Evolutionary conservation across 1,140 invertebrate species (phyloP).

Genomic region (Mylabris phalerata): DNA sequence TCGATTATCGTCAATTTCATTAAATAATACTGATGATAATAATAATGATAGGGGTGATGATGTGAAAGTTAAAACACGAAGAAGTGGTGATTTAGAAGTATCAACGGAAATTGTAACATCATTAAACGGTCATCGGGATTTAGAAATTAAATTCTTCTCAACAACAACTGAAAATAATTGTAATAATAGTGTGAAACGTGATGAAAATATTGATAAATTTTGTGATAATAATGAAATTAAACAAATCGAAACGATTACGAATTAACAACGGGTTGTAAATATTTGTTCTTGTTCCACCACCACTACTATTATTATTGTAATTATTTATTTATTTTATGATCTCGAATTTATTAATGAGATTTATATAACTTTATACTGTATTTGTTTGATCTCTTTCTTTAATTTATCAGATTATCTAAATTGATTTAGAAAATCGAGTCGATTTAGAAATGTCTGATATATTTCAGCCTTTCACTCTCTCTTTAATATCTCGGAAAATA

Average conservation of each 20-base stretch:
- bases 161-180: conserved; percentile 1
- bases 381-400: too few species aligned
- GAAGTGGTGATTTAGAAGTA: conserved; percentile 51
- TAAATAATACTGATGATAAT: neutral
- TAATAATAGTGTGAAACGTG: neutral
- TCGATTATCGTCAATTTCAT: neutral
- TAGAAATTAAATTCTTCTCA: conserved; percentile 68
- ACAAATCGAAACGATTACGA: neutral
- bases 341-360: too few species aligned
- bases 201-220: neutral
- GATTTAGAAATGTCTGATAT: too few species aligned
- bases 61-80: conserved; percentile 22
- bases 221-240: too few species aligned
- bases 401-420: too few species aligned
- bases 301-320: too few species aligned
- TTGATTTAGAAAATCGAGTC: too few species aligned
- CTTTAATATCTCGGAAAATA: too few species aligned
- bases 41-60: neutral
- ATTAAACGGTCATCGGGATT: conserved; percentile 64
- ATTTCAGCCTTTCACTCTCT: too few species aligned
- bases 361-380: too few species aligned
- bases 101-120: conserved; percentile 72
- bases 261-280: neutral
- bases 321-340: too few species aligned
- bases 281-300: too few species aligned